Percentiles rank a stretch among this genome's conserved stretches.
Evolutionary conservation across 2,888 invertebrate species (phyloP).

Genomic region (Ennomos quercinarius): DNA sequence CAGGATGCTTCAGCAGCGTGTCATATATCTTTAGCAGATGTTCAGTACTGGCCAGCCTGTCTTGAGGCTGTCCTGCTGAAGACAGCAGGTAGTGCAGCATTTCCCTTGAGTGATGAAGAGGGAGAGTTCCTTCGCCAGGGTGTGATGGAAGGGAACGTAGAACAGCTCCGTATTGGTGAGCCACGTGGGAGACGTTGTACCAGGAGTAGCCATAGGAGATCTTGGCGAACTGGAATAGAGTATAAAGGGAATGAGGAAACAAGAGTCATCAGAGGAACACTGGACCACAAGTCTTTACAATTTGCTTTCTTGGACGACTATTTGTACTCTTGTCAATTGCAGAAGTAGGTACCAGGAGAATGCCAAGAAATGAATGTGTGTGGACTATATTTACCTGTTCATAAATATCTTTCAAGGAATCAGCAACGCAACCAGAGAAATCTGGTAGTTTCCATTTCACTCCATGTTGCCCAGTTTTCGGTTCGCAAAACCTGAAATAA

Average conservation of each 20-base stretch:
- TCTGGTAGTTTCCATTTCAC: constrained; percentile 91
- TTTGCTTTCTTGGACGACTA: no score
- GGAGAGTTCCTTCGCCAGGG: constrained; percentile 88
- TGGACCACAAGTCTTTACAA: no score
- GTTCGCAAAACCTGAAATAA: constrained; percentile 75
- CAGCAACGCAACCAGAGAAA: constrained; percentile 90
- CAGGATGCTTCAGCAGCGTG: constrained; percentile 73
- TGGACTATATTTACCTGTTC: constrained; percentile 78
- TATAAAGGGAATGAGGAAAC: no score
- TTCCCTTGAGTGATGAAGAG: constrained; percentile 84
- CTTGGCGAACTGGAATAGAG: constrained; percentile 60
- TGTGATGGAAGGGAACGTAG: constrained; percentile 79
- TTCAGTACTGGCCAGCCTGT: constrained; percentile 85
- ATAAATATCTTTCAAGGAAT: constrained; percentile 87
- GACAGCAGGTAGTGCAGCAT: constrained; percentile 83
- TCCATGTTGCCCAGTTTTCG: constrained; percentile 80
- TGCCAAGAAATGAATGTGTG: no score
- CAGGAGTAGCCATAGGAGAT: constrained; percentile 87
- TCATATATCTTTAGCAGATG: constrained; percentile 86
- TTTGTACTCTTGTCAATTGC: no score
- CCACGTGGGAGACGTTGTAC: constrained; percentile 83
- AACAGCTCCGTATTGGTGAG: constrained; percentile 83
- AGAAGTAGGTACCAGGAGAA: no score
- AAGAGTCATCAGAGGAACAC: no score
- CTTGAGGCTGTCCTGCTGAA: constrained; percentile 64